These are phyloP conservation scores for Torymus tubicola DNA, from an alignment of 2,888 invertebrate genomes.

Conservation along the genomic window DNA sequence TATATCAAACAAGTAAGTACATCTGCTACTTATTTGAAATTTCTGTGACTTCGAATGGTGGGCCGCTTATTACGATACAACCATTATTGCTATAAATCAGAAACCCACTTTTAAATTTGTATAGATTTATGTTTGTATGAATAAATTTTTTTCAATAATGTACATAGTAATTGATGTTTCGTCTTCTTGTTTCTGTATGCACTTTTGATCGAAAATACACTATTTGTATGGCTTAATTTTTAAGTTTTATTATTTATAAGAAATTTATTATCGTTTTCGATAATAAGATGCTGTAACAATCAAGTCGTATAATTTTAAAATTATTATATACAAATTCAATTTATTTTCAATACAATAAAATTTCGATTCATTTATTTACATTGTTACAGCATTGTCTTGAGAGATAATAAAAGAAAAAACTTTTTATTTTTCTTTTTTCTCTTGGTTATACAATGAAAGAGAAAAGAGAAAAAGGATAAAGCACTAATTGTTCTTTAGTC, in stretches of 20 bases:
- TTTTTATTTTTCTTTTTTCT: too few relatives aligned
- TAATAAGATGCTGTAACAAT: too few relatives aligned
- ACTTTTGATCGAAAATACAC: neutral
- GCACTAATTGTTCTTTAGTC: too few relatives aligned
- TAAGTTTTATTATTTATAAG: neutral
- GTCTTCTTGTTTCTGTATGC: constrained; percentile 16
- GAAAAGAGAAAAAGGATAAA: too few relatives aligned
- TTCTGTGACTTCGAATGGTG: constrained; percentile 15
- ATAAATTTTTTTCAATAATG: constrained; percentile 40
- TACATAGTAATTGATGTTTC: constrained; percentile 13
- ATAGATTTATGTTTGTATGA: constrained; percentile 37
- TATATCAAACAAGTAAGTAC: constrained; percentile 17
- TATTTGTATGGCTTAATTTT: neutral
- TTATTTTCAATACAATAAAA: too few relatives aligned
- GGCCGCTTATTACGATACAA: constrained; percentile 4
- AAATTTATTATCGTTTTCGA: too few relatives aligned
- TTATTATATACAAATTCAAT: too few relatives aligned
- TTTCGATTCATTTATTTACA: too few relatives aligned
- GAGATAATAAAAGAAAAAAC: too few relatives aligned
- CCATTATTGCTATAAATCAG: constrained; percentile 8
- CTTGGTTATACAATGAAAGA: too few relatives aligned
- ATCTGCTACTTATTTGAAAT: constrained; percentile 9
- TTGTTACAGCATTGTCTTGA: too few relatives aligned
- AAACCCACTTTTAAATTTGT: constrained; percentile 25
- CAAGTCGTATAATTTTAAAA: too few relatives aligned